These are phyloP conservation scores for Hylaeus volcanicus DNA, from an alignment of 1,140 invertebrate species.

Conservation along the genomic window DNA sequence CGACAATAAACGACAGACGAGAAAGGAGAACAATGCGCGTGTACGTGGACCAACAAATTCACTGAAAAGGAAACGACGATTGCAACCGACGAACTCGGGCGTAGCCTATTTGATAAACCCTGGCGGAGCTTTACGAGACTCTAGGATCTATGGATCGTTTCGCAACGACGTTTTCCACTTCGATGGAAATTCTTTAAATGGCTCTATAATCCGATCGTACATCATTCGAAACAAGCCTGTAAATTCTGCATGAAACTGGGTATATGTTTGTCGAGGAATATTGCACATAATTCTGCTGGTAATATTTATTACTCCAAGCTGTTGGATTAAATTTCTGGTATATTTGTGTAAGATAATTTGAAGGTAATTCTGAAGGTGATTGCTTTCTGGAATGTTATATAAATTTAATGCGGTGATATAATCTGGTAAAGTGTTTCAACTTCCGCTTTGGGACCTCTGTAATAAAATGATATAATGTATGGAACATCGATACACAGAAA, in stretches of 20 bases:
- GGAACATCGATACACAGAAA: too few relatives aligned
- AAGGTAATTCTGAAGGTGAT: too few relatives aligned
- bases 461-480: too few relatives aligned
- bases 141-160: neutral
- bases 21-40: slow-evolving; percentile 28
- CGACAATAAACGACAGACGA: slow-evolving; percentile 26
- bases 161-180: neutral
- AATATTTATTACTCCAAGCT: too few relatives aligned
- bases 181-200: neutral
- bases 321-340: too few relatives aligned
- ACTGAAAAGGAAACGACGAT: neutral
- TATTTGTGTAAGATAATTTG: too few relatives aligned
- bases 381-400: too few relatives aligned
- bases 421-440: too few relatives aligned
- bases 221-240: neutral
- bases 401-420: too few relatives aligned
- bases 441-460: too few relatives aligned
- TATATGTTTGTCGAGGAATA: too few relatives aligned
- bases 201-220: neutral
- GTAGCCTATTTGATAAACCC: neutral
- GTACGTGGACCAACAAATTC: neutral
- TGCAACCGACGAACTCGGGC: neutral
- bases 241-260: neutral
- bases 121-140: neutral
- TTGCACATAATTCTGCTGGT: too few relatives aligned